Conservation (phyloP, 2,888 invertebrate species). For the Sarcophaga variegata region DNA sequence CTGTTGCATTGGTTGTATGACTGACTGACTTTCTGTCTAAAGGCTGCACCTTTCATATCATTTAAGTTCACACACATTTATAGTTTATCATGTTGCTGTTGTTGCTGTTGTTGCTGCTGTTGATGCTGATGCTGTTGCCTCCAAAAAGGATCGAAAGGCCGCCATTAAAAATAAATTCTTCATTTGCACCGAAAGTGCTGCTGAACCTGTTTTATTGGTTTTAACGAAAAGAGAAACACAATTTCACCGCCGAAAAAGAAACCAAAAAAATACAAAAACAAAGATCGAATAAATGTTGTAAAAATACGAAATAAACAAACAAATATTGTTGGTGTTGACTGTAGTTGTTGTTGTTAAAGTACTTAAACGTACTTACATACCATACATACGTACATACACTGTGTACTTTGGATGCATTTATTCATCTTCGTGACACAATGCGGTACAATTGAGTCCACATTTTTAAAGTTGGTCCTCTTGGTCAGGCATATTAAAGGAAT, state of each 20-base stretch:
- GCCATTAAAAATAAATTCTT: constrained; percentile 47
- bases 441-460: too few species aligned
- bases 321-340: not conserved
- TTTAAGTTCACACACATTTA: constrained; percentile 67
- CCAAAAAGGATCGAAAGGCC: constrained; percentile 62
- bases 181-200: constrained; percentile 33
- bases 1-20: constrained; percentile 4
- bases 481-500: too few species aligned
- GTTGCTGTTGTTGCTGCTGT: constrained; percentile 3
- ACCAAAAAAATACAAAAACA: not conserved
- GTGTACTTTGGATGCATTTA: too few species aligned
- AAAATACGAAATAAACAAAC: not conserved
- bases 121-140: not conserved
- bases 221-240: constrained; percentile 54
- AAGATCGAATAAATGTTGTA: not conserved
- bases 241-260: constrained; percentile 58
- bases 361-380: too few species aligned
- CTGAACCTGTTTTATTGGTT: constrained; percentile 55
- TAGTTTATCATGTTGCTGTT: constrained; percentile 25
- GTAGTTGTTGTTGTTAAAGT: too few species aligned
- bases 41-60: constrained; percentile 66
- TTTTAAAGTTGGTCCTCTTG: too few species aligned
- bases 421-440: too few species aligned
- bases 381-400: too few species aligned
- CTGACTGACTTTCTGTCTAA: constrained; percentile 30